These are phyloP conservation scores for Scopus umbretta DNA, from an alignment of 2,113 vertebrate genomes.

Conservation along the genomic window DNA sequence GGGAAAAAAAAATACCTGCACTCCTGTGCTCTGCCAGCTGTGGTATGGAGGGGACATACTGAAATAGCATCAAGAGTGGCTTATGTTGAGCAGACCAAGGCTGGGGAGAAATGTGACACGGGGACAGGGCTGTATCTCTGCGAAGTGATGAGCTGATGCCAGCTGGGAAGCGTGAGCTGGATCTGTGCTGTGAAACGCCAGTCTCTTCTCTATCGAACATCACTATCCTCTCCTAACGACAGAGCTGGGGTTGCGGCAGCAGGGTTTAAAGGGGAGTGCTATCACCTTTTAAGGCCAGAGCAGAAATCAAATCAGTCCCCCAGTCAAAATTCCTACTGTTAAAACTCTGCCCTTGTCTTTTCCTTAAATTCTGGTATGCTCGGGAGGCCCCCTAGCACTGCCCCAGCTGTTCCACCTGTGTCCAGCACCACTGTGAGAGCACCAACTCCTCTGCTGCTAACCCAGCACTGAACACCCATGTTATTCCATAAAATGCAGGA, in stretches of 20 bases:
- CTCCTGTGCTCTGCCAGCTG: neutral
- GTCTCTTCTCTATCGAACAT: neutral
- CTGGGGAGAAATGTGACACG: constrained; percentile 20
- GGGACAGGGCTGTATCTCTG: neutral
- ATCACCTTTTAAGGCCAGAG: neutral
- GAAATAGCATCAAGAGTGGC: constrained; percentile 30
- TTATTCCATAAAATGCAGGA: neutral
- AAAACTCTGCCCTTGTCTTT: neutral
- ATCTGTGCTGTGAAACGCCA: neutral
- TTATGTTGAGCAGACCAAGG: neutral
- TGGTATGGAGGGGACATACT: neutral
- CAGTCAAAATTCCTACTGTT: neutral
- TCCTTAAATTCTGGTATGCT: neutral
- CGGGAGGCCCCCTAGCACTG: neutral
- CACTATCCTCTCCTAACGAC: neutral
- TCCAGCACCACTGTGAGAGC: neutral
- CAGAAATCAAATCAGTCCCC: neutral
- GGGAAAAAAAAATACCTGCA: rapidly evolving
- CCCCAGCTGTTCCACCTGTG: neutral
- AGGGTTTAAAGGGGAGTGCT: neutral
- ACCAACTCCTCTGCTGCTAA: neutral
- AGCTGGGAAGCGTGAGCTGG: constrained; percentile 7
- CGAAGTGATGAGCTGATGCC: neutral
- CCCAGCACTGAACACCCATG: neutral
- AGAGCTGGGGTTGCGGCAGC: neutral